phyloP scores from a whole-genome alignment of 1,140 invertebrate species.

The Heliothis subflexa region DNA sequence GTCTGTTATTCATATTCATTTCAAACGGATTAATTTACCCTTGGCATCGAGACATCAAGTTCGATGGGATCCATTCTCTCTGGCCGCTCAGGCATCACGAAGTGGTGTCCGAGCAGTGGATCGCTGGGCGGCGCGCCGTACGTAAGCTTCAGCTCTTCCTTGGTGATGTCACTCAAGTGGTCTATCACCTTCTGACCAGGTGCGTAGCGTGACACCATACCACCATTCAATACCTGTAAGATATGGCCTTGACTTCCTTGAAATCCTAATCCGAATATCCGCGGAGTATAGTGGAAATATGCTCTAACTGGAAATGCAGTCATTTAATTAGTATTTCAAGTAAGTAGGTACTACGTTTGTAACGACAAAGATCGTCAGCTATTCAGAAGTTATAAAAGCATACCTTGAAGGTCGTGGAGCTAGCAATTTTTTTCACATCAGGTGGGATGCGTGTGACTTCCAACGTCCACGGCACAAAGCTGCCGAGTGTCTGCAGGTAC shows the following conservation, averaged over 20 bases:
- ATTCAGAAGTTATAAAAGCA: not conserved
- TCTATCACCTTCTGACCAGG: slow-evolving; percentile 69
- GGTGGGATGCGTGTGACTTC: slow-evolving; percentile 87
- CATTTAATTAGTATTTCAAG: no score
- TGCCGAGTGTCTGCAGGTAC: slow-evolving; percentile 88
- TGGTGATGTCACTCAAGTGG: slow-evolving; percentile 71
- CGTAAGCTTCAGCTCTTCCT: slow-evolving; percentile 70
- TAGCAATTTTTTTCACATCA: slow-evolving; percentile 89
- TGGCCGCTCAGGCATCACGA: slow-evolving; percentile 70
- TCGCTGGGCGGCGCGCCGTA: slow-evolving; percentile 84
- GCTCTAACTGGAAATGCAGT: not conserved
- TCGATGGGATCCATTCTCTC: slow-evolving; percentile 46
- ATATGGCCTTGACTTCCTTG: not conserved
- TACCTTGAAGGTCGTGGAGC: slow-evolving; percentile 89
- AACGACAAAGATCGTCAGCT: not conserved
- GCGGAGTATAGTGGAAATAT: not conserved
- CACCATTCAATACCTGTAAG: slow-evolving; percentile 72
- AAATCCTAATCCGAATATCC: not conserved
- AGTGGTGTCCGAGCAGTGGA: slow-evolving; percentile 84
- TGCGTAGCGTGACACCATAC: slow-evolving; percentile 71
- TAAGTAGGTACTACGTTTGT: no score
- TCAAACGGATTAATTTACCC: no score
- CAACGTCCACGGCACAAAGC: slow-evolving; percentile 86
- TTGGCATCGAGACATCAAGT: no score
- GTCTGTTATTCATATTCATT: no score